These are phyloP conservation scores for Leucoraja ocellata DNA, from an alignment of 2,797 vertebrate species.

Conservation along the genomic window DNA sequence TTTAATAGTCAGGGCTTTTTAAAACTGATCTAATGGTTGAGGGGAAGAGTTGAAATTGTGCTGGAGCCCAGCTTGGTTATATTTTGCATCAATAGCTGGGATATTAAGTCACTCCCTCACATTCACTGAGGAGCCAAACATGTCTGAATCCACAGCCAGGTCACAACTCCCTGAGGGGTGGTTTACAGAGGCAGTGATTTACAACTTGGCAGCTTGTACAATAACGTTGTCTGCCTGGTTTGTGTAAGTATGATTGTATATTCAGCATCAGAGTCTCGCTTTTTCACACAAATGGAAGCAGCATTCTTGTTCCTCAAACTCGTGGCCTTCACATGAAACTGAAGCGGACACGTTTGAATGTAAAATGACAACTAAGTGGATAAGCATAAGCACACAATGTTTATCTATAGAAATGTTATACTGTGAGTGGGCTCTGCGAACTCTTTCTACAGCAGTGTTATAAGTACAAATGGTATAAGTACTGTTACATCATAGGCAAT, in stretches of 20 bases:
- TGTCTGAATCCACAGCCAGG: constrained; percentile 1
- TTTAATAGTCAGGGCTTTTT: not conserved
- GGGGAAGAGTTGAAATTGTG: not conserved
- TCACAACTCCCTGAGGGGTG: not conserved
- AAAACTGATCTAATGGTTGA: not conserved
- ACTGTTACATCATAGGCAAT: not conserved
- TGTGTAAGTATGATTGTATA: not conserved
- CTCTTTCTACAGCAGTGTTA: not conserved
- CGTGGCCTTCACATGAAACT: not conserved
- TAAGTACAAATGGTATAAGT: not conserved
- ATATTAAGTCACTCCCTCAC: not conserved
- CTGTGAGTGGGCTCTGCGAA: not conserved
- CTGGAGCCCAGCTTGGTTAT: not conserved
- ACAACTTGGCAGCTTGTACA: not conserved
- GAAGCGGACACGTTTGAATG: not conserved
- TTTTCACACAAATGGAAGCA: not conserved
- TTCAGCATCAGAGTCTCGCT: not conserved
- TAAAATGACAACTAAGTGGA: not conserved
- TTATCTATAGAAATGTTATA: not conserved
- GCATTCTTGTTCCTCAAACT: not conserved
- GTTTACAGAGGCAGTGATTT: constrained; percentile 11
- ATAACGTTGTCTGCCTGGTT: not conserved
- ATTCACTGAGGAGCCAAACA: not conserved
- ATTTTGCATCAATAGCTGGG: not conserved
- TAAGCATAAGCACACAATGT: no score